Evolutionary conservation across 1,140 invertebrate genomes (phyloP).

Genomic region (Drosophila serrata): DNA sequence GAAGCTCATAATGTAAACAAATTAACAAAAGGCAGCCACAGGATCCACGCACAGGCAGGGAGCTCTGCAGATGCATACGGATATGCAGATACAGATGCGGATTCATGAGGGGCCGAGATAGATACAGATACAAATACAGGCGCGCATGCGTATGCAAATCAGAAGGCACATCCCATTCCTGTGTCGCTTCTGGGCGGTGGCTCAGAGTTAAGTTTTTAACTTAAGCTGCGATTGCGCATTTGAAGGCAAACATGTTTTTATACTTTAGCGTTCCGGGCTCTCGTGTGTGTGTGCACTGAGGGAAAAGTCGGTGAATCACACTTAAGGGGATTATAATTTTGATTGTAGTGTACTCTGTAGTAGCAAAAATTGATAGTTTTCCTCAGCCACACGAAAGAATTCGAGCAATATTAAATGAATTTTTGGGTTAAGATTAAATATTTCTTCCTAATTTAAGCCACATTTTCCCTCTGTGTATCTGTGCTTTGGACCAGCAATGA

Average conservation of each 20-base stretch:
- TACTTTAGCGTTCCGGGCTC: conserved; percentile 65
- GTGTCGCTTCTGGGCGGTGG: conserved; percentile 80
- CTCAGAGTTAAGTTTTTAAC: conserved; percentile 71
- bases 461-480: conserved; percentile 18
- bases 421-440: not conserved
- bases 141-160: conserved; percentile 65
- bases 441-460: not conserved
- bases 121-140: conserved; percentile 21
- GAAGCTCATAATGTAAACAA: conserved; percentile 85
- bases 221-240: conserved; percentile 82
- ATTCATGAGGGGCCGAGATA: conserved; percentile 5
- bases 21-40: conserved; percentile 65
- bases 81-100: conserved; percentile 16
- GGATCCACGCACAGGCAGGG: conserved; percentile 13
- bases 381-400: not conserved
- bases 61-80: conserved; percentile 13
- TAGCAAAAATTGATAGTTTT: not conserved
- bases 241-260: conserved; percentile 85
- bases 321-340: not conserved
- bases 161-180: conserved; percentile 42
- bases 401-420: not conserved
- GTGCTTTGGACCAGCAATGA: conserved; percentile 50
- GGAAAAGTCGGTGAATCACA: not conserved
- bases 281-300: conserved; percentile 16
- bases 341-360: not conserved